phyloP scores from a whole-genome alignment of 1,140 invertebrate genomes.

The Homalodisca vitripennis region DNA sequence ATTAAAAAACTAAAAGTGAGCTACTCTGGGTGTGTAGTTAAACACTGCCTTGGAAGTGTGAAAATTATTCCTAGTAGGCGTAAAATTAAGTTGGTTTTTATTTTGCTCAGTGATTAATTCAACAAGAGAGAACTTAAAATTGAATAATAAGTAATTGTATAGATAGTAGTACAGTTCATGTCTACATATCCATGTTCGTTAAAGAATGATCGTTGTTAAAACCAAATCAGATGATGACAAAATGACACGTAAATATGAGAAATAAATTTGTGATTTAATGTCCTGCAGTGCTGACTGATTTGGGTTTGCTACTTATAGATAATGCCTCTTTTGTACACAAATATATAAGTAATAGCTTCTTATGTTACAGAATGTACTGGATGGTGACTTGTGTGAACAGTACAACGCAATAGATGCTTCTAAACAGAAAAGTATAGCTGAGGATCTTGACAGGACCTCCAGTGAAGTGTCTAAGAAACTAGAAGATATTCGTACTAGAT shows the following conservation, averaged over 20 bases:
- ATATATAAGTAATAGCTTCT: neutral
- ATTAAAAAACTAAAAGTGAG: too few relatives aligned
- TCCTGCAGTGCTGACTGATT: neutral
- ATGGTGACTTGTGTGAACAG: constrained; percentile 98
- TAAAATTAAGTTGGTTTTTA: too few relatives aligned
- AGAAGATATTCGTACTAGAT: constrained; percentile 91
- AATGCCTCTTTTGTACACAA: neutral
- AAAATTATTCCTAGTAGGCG: too few relatives aligned
- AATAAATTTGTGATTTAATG: neutral
- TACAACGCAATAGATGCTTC: constrained; percentile 92
- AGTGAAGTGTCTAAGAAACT: constrained; percentile 96
- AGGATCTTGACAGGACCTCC: constrained; percentile 90
- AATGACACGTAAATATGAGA: neutral
- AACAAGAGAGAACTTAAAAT: too few relatives aligned
- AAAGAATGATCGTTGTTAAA: too few relatives aligned
- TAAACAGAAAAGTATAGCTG: constrained; percentile 94
- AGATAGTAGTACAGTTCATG: too few relatives aligned
- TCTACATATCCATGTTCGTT: too few relatives aligned
- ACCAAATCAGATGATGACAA: neutral
- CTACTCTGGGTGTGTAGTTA: too few relatives aligned
- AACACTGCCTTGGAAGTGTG: too few relatives aligned
- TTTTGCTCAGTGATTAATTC: too few relatives aligned
- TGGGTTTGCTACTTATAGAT: neutral
- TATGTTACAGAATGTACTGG: constrained; percentile 85
- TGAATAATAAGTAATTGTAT: too few relatives aligned